Evolutionary conservation across 2,888 invertebrate genomes (phyloP).

Genomic region (Cylloceria caligata): DNA sequence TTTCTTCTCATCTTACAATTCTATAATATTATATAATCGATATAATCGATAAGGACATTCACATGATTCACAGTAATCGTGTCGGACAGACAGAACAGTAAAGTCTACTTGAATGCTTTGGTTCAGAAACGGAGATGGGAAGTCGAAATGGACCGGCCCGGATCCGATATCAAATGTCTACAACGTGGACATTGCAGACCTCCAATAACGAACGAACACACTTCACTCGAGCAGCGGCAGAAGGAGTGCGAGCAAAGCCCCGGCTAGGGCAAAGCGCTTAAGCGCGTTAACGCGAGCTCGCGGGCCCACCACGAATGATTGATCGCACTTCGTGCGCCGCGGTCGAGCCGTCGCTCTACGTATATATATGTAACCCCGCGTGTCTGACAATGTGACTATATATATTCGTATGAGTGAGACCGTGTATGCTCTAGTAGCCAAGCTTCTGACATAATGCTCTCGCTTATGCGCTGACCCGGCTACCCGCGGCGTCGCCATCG

Average conservation of each 20-base stretch:
- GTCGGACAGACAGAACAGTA: background rate
- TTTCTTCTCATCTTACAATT: constrained; percentile 11
- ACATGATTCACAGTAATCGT: background rate
- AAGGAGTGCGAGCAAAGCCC: constrained; percentile 50
- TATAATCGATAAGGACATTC: background rate
- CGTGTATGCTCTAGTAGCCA: constrained; percentile 51
- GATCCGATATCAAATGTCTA: constrained; percentile 14
- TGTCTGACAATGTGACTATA: constrained; percentile 25
- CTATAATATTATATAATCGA: background rate
- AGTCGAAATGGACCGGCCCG: constrained; percentile 19
- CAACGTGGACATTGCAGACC: constrained; percentile 4
- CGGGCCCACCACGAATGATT: constrained; percentile 75
- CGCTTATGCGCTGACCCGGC: constrained; percentile 70
- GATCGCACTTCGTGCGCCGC: constrained; percentile 75
- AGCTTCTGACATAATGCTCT: constrained; percentile 78
- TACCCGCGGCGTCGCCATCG: constrained; percentile 57
- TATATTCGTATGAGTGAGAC: constrained; percentile 21
- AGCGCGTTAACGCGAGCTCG: constrained; percentile 76
- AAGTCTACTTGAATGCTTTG: background rate
- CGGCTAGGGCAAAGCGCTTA: constrained; percentile 74
- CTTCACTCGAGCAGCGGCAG: constrained; percentile 29
- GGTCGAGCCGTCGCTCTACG: constrained; percentile 41
- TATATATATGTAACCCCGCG: background rate
- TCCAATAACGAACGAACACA: constrained; percentile 50
- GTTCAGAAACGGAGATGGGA: background rate